These are phyloP conservation scores for Mus pahari DNA, from an alignment of 2,113 vertebrate species.

Conservation along the genomic window DNA sequence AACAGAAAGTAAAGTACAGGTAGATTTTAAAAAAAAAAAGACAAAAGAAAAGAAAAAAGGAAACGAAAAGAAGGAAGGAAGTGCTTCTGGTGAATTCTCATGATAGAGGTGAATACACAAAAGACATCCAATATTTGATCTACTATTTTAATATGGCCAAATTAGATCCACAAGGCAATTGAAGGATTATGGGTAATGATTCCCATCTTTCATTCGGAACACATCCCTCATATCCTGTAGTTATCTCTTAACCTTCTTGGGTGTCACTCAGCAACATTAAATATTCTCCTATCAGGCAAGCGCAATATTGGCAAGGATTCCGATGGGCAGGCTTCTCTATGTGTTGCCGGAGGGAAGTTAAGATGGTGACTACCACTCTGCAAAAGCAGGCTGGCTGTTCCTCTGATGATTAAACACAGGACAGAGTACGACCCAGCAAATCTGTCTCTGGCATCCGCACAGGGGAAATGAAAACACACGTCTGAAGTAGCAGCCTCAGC, in stretches of 20 bases:
- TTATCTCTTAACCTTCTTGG: background rate
- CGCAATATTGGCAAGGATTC: fast-evolving
- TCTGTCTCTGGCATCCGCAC: background rate
- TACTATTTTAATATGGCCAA: fast-evolving
- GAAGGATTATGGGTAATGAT: too few relatives aligned
- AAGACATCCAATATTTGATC: fast-evolving
- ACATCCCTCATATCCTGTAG: fast-evolving
- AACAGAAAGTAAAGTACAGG: background rate
- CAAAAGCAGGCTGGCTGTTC: background rate
- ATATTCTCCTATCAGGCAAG: fast-evolving
- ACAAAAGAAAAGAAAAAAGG: background rate
- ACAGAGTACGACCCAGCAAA: background rate
- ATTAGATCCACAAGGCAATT: background rate
- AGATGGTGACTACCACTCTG: background rate
- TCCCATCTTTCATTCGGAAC: background rate
- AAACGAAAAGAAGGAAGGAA: background rate
- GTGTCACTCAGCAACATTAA: too few relatives aligned
- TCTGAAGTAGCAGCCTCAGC: background rate
- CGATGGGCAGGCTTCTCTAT: fast-evolving
- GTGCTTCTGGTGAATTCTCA: background rate
- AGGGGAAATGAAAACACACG: background rate
- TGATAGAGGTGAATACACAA: fast-evolving
- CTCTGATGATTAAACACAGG: background rate
- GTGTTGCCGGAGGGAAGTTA: fast-evolving
- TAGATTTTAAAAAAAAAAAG: background rate